These are phyloP conservation scores for Mormyrus hasselquistii DNA, from an alignment of 2,797 vertebrate genomes.

Conservation along the genomic window DNA sequence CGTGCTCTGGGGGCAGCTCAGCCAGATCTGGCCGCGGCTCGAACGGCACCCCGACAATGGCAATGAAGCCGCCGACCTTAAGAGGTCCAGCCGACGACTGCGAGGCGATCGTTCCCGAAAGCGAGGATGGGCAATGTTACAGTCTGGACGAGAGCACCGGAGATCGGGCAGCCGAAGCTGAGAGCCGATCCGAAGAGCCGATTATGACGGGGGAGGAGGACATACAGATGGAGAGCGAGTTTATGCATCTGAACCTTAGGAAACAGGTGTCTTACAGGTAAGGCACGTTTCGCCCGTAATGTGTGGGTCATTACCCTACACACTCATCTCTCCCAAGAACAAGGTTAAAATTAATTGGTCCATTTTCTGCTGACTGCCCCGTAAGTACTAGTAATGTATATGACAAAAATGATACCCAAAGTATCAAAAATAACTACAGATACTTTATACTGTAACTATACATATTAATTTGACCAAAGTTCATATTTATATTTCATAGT, in stretches of 20 bases:
- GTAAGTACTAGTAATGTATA: not conserved
- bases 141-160: not conserved
- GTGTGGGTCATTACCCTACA: not conserved
- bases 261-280: conserved; percentile 18
- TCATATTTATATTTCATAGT: not conserved
- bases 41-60: not conserved
- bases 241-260: not conserved
- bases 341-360: not conserved
- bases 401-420: not conserved
- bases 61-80: not conserved
- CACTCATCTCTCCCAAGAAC: not conserved
- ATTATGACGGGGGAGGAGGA: not conserved
- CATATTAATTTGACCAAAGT: not conserved
- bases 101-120: not conserved
- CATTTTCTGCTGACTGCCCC: not conserved
- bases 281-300: not conserved
- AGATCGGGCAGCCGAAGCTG: no score
- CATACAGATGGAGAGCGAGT: conserved; percentile 1
- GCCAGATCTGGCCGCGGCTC: not conserved
- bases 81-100: no score
- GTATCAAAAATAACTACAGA: not conserved
- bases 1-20: not conserved
- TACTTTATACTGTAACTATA: not conserved
- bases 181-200: not conserved
- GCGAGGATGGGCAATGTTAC: not conserved